phyloP scores from a whole-genome alignment of 2,797 vertebrate genomes.

The Helostoma temminkii region DNA sequence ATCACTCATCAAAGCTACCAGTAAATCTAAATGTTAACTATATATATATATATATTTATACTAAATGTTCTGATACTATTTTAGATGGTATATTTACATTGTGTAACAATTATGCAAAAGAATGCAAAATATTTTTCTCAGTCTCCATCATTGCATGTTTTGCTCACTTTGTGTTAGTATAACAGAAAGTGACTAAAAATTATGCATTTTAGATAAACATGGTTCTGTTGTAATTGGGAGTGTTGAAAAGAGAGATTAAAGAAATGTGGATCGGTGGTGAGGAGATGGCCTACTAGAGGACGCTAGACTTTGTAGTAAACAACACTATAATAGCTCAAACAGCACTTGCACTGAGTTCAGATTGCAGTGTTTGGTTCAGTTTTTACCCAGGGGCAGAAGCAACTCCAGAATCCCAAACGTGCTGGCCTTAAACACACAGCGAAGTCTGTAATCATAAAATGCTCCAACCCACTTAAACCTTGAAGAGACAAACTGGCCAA shows the following conservation, averaged over 20 bases:
- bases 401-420: constrained; percentile 79
- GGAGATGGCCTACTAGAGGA: constrained; percentile 42
- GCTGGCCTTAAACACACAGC: constrained; percentile 79
- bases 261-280: constrained; percentile 54
- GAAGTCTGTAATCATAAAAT: constrained; percentile 80
- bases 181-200: constrained; percentile 48
- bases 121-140: constrained; percentile 32
- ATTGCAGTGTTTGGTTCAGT: constrained; percentile 65
- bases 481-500: constrained; percentile 79
- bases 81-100: constrained; percentile 4
- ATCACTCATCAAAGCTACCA: constrained; percentile 17
- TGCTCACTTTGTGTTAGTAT: constrained; percentile 6
- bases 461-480: constrained; percentile 78
- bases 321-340: constrained; percentile 66
- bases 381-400: constrained; percentile 71
- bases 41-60: too few species aligned
- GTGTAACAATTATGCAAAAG: constrained; percentile 19
- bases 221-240: constrained; percentile 44
- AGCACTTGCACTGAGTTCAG: constrained; percentile 67
- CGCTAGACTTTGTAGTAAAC: constrained; percentile 67
- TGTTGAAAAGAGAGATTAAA: constrained; percentile 63
- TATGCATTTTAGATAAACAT: constrained; percentile 51
- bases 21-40: too few species aligned
- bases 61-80: too few species aligned
- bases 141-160: constrained; percentile 20